Evolutionary conservation across 2,888 invertebrate species (phyloP).

Genomic region (Sclerodermus sp.): DNA sequence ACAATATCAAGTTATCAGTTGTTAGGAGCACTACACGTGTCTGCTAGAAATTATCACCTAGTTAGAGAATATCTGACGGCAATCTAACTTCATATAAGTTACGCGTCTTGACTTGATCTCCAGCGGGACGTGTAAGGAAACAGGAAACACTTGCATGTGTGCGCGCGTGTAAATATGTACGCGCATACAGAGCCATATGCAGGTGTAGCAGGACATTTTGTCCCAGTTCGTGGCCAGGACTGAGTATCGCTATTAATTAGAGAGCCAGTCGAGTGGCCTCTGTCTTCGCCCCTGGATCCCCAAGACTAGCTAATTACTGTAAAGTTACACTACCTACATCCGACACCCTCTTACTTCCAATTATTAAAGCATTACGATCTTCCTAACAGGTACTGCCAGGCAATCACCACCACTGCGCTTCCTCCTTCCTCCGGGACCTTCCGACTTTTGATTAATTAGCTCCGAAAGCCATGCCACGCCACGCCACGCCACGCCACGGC

Average conservation of each 20-base stretch:
- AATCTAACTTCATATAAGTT: background rate
- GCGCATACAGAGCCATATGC: background rate
- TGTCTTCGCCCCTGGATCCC: conserved; percentile 30
- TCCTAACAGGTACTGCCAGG: conserved; percentile 26
- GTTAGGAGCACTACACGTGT: no score
- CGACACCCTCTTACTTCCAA: conserved; percentile 38
- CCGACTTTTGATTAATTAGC: background rate
- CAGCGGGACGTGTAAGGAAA: background rate
- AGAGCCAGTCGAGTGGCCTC: conserved; percentile 40
- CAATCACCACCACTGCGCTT: no score
- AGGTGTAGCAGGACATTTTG: background rate
- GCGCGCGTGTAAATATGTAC: background rate
- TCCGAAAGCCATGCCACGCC: no score
- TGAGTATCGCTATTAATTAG: conserved; percentile 48
- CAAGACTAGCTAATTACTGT: conserved; percentile 42
- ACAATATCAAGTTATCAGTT: no score
- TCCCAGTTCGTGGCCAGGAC: background rate
- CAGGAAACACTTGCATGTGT: background rate
- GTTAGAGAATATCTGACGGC: background rate
- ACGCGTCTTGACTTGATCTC: background rate
- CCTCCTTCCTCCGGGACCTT: background rate
- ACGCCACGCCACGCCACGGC: no score
- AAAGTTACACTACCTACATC: conserved; percentile 34
- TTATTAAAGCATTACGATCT: conserved; percentile 41
- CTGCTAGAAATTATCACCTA: background rate